Evolutionary conservation across 2,888 invertebrate species (phyloP).

Genomic region (Agrotis puta): DNA sequence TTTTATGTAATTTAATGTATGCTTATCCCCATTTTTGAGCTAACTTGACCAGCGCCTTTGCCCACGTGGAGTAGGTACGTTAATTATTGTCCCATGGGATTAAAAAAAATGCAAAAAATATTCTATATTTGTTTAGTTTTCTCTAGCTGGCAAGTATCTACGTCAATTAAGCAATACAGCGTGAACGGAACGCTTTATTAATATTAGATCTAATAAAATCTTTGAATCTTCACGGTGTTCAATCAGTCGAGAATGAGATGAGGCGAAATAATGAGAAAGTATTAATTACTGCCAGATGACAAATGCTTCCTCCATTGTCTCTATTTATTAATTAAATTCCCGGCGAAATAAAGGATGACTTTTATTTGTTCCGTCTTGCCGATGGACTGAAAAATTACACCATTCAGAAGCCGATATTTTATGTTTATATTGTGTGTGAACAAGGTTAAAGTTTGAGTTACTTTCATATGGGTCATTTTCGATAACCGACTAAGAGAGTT

Average conservation of each 20-base stretch:
- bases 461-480: no score
- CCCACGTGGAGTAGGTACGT: no score
- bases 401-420: not conserved
- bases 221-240: slow-evolving; percentile 27
- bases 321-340: slow-evolving; percentile 37
- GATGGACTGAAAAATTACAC: not conserved
- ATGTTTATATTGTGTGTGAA: no score
- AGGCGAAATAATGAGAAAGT: slow-evolving; percentile 34
- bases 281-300: slow-evolving; percentile 32
- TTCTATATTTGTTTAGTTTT: no score
- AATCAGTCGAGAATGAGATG: slow-evolving; percentile 29
- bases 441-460: no score
- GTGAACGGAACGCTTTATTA: not conserved
- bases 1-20: no score
- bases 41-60: no score
- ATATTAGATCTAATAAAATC: slow-evolving; percentile 12
- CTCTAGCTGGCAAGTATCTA: not conserved
- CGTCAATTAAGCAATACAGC: not conserved
- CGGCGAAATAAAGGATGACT: slow-evolving; percentile 12
- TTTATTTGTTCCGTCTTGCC: slow-evolving; percentile 22
- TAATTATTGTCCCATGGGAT: no score
- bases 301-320: slow-evolving; percentile 28
- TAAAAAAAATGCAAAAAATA: no score
- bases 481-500: no score
- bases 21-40: no score